These are phyloP conservation scores for Notarius lentiginosus DNA, from an alignment of 2,113 vertebrate genomes.

Conservation along the genomic window DNA sequence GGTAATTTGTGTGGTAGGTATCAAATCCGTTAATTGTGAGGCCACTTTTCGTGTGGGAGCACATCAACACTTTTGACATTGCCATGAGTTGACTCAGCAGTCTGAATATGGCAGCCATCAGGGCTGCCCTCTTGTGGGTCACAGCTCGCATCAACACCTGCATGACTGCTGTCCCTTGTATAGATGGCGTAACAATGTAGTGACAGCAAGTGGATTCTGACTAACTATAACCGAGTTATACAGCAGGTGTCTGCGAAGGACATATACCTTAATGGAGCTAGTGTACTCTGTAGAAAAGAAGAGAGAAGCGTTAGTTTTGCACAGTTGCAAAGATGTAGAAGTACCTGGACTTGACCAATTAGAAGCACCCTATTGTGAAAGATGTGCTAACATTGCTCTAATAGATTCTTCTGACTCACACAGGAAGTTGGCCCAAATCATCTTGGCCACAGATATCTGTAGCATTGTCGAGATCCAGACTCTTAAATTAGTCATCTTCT, in stretches of 20 bases:
- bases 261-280: constrained; percentile 20
- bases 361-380: not conserved
- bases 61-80: not conserved
- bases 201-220: constrained; percentile 1
- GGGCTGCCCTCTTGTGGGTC: constrained; percentile 3
- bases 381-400: not conserved
- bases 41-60: not conserved
- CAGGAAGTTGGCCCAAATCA: not conserved
- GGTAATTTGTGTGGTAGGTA: not conserved
- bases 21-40: not conserved
- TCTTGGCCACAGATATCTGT: not conserved
- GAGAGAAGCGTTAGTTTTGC: not conserved
- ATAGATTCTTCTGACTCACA: not conserved
- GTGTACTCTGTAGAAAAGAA: constrained; percentile 20
- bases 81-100: constrained; percentile 6
- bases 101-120: constrained; percentile 29
- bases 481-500: not conserved
- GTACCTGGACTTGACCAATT: not conserved
- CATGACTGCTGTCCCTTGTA: constrained; percentile 22
- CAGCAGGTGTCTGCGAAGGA: constrained; percentile 15
- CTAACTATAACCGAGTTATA: not conserved
- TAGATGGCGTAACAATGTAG: not conserved
- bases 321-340: not conserved
- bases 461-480: not conserved
- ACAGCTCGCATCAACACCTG: constrained; percentile 21